These are phyloP conservation scores for Tubiluchus corallicola DNA, from an alignment of 2,888 invertebrate species.

Conservation along the genomic window DNA sequence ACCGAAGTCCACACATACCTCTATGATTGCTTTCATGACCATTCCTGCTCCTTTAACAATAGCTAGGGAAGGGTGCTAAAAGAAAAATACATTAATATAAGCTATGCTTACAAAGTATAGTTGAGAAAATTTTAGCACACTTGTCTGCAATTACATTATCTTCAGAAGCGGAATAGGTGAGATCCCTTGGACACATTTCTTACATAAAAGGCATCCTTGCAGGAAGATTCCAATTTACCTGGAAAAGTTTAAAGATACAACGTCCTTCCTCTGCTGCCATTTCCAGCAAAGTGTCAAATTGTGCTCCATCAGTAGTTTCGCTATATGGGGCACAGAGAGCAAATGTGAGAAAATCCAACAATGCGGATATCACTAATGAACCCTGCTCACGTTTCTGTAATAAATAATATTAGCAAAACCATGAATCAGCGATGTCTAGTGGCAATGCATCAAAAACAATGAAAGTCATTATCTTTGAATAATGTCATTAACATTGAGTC, in stretches of 20 bases:
- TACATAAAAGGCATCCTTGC: no score
- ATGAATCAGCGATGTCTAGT: no score
- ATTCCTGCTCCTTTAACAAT: constrained; percentile 95
- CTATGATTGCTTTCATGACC: constrained; percentile 89
- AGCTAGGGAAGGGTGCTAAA: constrained; percentile 82
- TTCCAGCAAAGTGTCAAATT: constrained; percentile 77
- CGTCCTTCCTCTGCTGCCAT: constrained; percentile 83
- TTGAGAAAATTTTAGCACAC: no score
- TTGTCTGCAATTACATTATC: no score
- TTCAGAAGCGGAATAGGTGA: no score
- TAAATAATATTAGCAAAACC: no score
- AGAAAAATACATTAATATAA: constrained; percentile 8
- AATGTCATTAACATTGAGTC: no score
- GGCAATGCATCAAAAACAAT: no score
- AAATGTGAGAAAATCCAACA: constrained; percentile 95
- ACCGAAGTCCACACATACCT: constrained; percentile 30
- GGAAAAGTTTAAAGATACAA: constrained; percentile 73
- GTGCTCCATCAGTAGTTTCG: constrained; percentile 92
- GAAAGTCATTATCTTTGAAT: no score
- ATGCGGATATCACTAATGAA: constrained; percentile 83
- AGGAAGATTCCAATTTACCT: no score
- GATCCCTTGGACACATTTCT: no score
- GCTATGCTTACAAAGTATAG: no score
- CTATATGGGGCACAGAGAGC: constrained; percentile 95
- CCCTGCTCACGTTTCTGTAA: constrained; percentile 82